phyloP scores from a whole-genome alignment of 2,797 vertebrate species.

The Spheniscus humboldti region DNA sequence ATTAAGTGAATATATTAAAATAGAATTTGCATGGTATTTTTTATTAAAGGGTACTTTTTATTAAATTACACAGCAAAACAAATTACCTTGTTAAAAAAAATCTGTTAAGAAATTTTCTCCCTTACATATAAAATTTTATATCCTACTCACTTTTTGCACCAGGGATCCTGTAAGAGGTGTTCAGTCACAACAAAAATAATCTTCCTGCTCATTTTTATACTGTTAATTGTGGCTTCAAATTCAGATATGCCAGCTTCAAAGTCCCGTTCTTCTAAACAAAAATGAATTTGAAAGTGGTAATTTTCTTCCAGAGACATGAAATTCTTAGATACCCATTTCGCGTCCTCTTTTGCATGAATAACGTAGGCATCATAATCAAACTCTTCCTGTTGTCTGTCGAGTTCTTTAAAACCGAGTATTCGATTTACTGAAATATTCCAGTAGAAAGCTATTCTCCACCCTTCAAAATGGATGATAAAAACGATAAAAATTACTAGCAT shows the following conservation, averaged over 20 bases:
- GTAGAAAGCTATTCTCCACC: conserved; percentile 92
- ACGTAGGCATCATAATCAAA: conserved; percentile 87
- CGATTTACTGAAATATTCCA: conserved; percentile 86
- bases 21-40: not conserved
- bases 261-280: conserved; percentile 89
- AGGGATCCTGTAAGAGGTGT: conserved; percentile 85
- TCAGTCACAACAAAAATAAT: conserved; percentile 90
- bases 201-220: conserved; percentile 87
- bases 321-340: conserved; percentile 83
- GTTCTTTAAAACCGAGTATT: conserved; percentile 84
- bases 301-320: conserved; percentile 81
- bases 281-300: conserved; percentile 61
- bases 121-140: not conserved
- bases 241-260: conserved; percentile 79
- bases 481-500: conserved; percentile 68
- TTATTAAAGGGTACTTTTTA: no score
- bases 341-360: conserved; percentile 82
- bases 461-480: conserved; percentile 83
- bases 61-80: not conserved
- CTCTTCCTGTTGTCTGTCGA: conserved; percentile 69
- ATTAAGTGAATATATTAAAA: not conserved
- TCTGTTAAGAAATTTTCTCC: not conserved
- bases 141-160: conserved; percentile 83
- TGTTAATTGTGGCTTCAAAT: conserved; percentile 82
- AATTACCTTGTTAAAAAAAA: not conserved